Conservation (phyloP, 2,888 invertebrate species). For the Euzophera pinguis region DNA sequence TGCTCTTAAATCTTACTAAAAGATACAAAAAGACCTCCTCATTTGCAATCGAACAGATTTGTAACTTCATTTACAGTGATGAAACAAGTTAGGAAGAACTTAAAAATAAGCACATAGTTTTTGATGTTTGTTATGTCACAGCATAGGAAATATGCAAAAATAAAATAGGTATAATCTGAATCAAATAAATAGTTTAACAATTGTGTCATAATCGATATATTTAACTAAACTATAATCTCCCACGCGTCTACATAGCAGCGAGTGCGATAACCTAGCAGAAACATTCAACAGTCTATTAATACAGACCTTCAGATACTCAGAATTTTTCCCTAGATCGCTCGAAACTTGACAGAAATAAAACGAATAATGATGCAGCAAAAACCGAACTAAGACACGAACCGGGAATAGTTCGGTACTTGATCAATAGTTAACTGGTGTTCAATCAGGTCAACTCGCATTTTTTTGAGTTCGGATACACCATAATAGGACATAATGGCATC, state of each 20-base stretch:
- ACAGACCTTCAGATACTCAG: constrained; percentile 1
- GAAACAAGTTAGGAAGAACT: too few relatives aligned
- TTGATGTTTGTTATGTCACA: too few relatives aligned
- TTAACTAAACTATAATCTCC: neutral
- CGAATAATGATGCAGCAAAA: constrained; percentile 16
- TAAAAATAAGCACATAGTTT: too few relatives aligned
- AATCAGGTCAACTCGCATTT: constrained; percentile 22
- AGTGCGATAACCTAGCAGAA: constrained; percentile 6
- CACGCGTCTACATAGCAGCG: constrained; percentile 2
- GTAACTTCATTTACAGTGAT: too few relatives aligned
- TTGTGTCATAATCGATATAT: neutral
- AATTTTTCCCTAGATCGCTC: constrained; percentile 20
- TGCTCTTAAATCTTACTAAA: too few relatives aligned
- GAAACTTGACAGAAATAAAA: constrained; percentile 14
- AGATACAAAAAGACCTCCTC: too few relatives aligned
- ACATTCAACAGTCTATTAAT: constrained; percentile 4
- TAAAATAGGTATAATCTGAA: too few relatives aligned
- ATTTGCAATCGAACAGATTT: too few relatives aligned
- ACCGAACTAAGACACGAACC: constrained; percentile 20
- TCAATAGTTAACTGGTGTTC: constrained; percentile 25
- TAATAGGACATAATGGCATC: constrained; percentile 21
- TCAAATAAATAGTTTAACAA: too few relatives aligned
- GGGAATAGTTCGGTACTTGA: constrained; percentile 24
- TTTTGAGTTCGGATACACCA: constrained; percentile 19
- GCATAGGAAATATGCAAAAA: too few relatives aligned